Evolutionary conservation across 2,113 vertebrate genomes (phyloP).

Genomic region (Echinops telfairi): DNA sequence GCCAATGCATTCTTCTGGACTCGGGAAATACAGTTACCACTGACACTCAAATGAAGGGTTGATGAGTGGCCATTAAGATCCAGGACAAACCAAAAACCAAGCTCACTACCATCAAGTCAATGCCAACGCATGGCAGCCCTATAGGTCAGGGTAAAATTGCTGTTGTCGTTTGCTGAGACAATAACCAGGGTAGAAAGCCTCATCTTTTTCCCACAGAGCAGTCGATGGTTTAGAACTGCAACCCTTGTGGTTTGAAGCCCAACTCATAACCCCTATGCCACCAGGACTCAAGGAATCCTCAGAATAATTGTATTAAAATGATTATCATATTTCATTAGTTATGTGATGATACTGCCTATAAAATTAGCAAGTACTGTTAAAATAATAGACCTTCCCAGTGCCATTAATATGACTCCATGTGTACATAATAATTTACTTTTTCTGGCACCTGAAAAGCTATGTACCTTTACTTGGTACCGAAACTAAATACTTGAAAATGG

Average conservation of each 20-base stretch:
- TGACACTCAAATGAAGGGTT: not conserved
- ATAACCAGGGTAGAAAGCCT: too few relatives aligned
- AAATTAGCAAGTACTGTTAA: constrained; percentile 52
- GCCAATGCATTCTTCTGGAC: not conserved
- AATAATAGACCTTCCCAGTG: not conserved
- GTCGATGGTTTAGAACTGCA: too few relatives aligned
- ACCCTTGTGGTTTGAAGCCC: too few relatives aligned
- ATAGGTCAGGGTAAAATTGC: too few relatives aligned
- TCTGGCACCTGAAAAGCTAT: not conserved
- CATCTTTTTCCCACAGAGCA: too few relatives aligned
- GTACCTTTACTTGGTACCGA: not conserved
- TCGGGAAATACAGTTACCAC: not conserved
- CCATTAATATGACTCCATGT: not conserved
- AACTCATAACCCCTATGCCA: too few relatives aligned
- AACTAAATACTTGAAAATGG: constrained; percentile 47
- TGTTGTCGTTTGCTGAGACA: too few relatives aligned
- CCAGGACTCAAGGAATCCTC: not conserved
- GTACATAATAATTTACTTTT: constrained; percentile 10
- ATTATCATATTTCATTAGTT: not conserved
- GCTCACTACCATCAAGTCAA: too few relatives aligned
- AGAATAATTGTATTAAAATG: constrained; percentile 14
- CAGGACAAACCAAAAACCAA: not conserved
- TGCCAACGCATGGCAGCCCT: too few relatives aligned
- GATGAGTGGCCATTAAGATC: not conserved
- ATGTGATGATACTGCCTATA: not conserved